Evolutionary conservation across 1,140 invertebrate genomes (phyloP), one percentile per base, ranked within the genome.

Genomic region (Philotrypesis tridentata): DNA sequence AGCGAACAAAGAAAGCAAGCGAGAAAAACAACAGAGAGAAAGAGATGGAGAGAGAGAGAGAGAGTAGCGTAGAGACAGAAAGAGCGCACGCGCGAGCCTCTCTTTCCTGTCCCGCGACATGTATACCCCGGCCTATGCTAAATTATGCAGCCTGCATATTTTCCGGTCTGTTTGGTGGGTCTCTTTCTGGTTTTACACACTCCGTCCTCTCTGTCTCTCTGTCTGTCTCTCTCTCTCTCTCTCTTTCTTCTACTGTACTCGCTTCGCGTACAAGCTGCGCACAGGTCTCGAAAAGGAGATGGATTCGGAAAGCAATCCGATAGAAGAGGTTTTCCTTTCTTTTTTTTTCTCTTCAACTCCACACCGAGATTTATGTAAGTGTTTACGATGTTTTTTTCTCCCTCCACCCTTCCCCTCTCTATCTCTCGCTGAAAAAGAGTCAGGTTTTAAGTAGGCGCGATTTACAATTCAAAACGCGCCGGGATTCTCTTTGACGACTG

Each of bases 131-230:
- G 67, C 79, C 88, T 88, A 89, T 86, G 86, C 85, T 91, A 90
- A 91, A 91, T 91, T 91, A 91, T 91, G 89, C 90, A 91, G 87
- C 87, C 87, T 90, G 88, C 89, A 90, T 90, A 90, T 91, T 91
- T 91, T 91, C 90, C 89, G 90, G 90, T 90, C 90, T 91, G 90
- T 91, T 91, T 90, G 89, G 89, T 90, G 89, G 88, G 87, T 90
- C 87, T 91, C 48, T 55, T 17, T 55, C 48, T 55, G 33, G 33
- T 37, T 37, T 37, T 37, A 37, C 33, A 37, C 33, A 37, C 33
- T 37, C 33, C 33, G 33, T 5, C 48, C 48, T 55, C 48, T 17
- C 21, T 21, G 14, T 21, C 48, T 21, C 21, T 17, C 48, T n/a
- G n/a, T n/a, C n/a, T n/a, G n/a, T n/a, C n/a, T n/a, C n/a, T n/a